Percentiles rank a stretch among this genome's conserved stretches.
phyloP scores from a whole-genome alignment of 2,113 vertebrate genomes.

The Ginglymostoma cirratum region DNA sequence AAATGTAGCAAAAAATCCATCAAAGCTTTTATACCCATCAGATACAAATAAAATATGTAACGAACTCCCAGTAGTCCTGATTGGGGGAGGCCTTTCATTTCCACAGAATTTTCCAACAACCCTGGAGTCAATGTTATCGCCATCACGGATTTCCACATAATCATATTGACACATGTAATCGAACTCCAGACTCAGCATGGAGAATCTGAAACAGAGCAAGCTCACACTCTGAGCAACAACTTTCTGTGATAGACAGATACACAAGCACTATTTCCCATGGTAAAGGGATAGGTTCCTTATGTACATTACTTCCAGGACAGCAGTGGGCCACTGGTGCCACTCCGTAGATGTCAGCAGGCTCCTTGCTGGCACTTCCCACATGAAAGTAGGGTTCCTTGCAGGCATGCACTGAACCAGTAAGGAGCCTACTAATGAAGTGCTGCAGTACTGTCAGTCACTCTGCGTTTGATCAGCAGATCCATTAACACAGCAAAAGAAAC shows the following conservation, averaged over 20 bases:
- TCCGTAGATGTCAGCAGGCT: too few relatives aligned
- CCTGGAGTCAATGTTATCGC: slow-evolving; percentile 70
- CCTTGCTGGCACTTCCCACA: not conserved
- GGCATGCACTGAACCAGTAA: not conserved
- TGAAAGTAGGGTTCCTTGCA: rapidly evolving
- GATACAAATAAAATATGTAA: slow-evolving; percentile 89
- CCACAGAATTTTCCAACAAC: slow-evolving; percentile 88
- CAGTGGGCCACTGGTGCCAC: not conserved
- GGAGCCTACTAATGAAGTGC: not conserved
- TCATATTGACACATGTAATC: slow-evolving; percentile 93
- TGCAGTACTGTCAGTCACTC: not conserved
- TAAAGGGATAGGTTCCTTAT: not conserved
- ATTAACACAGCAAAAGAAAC: not conserved
- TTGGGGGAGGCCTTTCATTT: slow-evolving; percentile 72
- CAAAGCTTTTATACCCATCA: slow-evolving; percentile 93
- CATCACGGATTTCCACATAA: slow-evolving; percentile 84
- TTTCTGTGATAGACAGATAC: not conserved
- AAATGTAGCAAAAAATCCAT: slow-evolving; percentile 87
- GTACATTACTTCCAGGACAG: not conserved
- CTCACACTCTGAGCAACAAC: not conserved
- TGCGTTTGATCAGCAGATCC: not conserved
- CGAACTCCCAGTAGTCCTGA: slow-evolving; percentile 73
- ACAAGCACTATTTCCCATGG: not conserved
- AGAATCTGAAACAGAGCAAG: slow-evolving; percentile 62
- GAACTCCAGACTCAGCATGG: slow-evolving; percentile 92